These are phyloP conservation scores for Alectoris magna DNA, from an alignment of 2,797 vertebrate genomes.

Conservation along the genomic window DNA sequence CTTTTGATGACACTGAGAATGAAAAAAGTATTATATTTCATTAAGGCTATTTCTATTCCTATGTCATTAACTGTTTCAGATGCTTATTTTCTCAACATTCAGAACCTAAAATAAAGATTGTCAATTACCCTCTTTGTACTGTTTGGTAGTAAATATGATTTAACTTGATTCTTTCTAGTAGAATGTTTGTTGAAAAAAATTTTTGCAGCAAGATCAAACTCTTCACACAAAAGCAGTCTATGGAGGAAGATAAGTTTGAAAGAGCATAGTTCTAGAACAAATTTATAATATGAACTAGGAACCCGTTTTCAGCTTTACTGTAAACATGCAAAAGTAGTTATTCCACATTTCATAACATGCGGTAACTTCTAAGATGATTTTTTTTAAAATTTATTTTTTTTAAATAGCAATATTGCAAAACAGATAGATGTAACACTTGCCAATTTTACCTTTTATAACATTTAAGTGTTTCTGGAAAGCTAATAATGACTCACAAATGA, in stretches of 20 bases:
- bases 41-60: neutral
- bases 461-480: constrained; percentile 51
- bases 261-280: neutral
- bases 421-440: neutral
- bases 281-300: neutral
- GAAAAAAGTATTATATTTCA: neutral
- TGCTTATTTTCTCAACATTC: neutral
- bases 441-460: constrained; percentile 37
- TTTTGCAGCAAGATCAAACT: neutral
- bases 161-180: neutral
- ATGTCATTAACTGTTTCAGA: neutral
- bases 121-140: neutral
- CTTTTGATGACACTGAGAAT: neutral
- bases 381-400: neutral
- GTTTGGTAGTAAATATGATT: neutral
- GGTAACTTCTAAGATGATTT: neutral
- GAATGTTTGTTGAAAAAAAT: neutral
- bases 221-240: neutral
- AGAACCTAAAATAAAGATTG: neutral
- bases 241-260: neutral
- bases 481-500: constrained; percentile 68
- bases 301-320: neutral
- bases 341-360: neutral
- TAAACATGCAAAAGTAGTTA: neutral
- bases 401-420: neutral